A percentile compares a stretch with the other conserved stretches of the same genome.
Evolutionary conservation across 2,113 vertebrate species (phyloP).

Genomic region (Epinephelus moara): DNA sequence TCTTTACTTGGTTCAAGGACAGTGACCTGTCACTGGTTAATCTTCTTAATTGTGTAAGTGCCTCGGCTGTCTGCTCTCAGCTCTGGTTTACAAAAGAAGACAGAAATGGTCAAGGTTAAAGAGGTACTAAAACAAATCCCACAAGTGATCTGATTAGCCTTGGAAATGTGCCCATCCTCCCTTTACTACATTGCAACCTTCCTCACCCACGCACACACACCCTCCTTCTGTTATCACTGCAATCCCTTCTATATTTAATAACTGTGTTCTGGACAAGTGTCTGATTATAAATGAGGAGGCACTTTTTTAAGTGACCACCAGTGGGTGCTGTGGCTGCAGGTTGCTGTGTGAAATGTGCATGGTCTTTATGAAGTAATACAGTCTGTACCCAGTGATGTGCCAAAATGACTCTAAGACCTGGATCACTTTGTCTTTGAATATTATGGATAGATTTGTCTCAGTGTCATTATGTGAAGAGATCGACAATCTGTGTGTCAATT

Average conservation of each 20-base stretch:
- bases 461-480: too few species aligned
- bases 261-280: constrained; percentile 3
- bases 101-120: constrained; percentile 60
- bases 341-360: background rate
- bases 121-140: constrained; percentile 54
- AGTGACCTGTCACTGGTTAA: constrained; percentile 39
- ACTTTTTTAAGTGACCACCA: constrained; percentile 47
- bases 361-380: background rate
- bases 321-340: constrained; percentile 49
- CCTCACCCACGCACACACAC: background rate
- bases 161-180: constrained; percentile 31
- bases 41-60: constrained; percentile 43
- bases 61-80: background rate
- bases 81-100: constrained; percentile 48
- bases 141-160: constrained; percentile 46
- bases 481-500: too few species aligned
- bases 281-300: background rate
- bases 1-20: constrained; percentile 60
- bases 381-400: background rate
- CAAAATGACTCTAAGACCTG: background rate
- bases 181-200: constrained; percentile 10
- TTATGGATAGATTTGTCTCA: too few species aligned
- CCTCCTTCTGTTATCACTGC: background rate
- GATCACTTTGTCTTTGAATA: background rate
- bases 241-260: constrained; percentile 14